Base-by-base conservation (phyloP, 1,140 invertebrate species). In the Armadillidium nasatum region DNA sequence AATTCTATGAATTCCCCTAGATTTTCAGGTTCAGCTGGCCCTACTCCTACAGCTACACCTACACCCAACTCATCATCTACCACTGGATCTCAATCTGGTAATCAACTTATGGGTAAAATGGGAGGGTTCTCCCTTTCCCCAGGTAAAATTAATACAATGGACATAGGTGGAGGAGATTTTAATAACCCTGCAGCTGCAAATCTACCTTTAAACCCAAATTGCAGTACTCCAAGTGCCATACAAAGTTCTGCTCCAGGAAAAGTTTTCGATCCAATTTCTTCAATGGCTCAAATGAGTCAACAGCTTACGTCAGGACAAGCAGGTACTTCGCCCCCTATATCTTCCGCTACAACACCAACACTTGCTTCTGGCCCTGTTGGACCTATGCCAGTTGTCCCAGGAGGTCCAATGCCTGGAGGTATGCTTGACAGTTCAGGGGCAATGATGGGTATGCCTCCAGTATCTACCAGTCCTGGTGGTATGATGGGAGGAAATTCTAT, bases 271-370 rank as follows among this genome's bases (percentile, higher is more conserved):
- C 94, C 94, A 0, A 96, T 96, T 79, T 93, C 94, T 15, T 96
- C 94, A 4, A 88, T 96, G 82, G 93, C 94, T 23, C 94, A 96
- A 84, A 96, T 96, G 94, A 94, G 92, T 72, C 94, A 96, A 82
- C 93, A 95, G 82, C 84, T 96, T 23, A 94, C 93, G 3, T 81
- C 94, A 91, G 78, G 77, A n/a, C 72, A 68, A 2, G 66, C 76
- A 75, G 73, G 75, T 23, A 54, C 69, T 15, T 78, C 80, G 11
- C 77, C 80, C 33, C 79, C 79, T 19, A 74, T 71, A 43, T 78
- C 78, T 23, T 72, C 78, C 19, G 78, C 72, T 44, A 74, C 74
- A 43, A 80, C 76, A 19, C 76, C 76, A 33, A 76, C 75, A 44
- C 74, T 75, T 72, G 70, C 73, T 44, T 71, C 73, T 74, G 66